Conservation (phyloP, 2,888 invertebrate genomes). For the Lochmaea capreae region DNA sequence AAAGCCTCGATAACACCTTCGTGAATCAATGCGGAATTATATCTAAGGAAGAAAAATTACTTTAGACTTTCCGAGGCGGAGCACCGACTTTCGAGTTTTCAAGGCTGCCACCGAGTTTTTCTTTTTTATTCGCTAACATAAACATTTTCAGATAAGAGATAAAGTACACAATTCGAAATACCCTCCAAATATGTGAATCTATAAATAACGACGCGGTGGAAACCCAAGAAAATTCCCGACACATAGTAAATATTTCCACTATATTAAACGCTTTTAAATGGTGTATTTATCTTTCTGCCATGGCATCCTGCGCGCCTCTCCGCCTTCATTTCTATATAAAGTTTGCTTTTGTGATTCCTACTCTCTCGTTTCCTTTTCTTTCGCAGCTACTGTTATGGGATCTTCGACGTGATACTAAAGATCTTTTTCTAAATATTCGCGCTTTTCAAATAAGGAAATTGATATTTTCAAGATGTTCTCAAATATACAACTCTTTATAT, state of each 20-base stretch:
- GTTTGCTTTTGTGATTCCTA: conserved; percentile 62
- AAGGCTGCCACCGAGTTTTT: conserved; percentile 8
- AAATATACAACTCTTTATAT: not conserved
- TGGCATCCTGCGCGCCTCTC: conserved; percentile 53
- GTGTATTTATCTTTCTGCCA: conserved; percentile 60
- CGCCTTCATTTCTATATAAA: conserved; percentile 58
- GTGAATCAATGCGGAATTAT: conserved; percentile 10
- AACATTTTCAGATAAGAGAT: conserved; percentile 30
- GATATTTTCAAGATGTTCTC: not conserved
- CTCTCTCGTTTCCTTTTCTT: conserved; percentile 39
- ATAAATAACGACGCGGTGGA: conserved; percentile 48
- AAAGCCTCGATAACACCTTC: conserved; percentile 4
- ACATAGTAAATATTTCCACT: conserved; percentile 50
- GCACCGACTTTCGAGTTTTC: conserved; percentile 17
- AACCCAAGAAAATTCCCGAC: conserved; percentile 50
- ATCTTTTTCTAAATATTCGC: conserved; percentile 12
- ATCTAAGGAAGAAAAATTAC: conserved; percentile 20
- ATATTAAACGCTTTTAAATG: conserved; percentile 58
- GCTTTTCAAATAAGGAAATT: not conserved
- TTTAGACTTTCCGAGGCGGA: conserved; percentile 11
- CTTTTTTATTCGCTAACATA: conserved; percentile 25
- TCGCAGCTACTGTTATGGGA: conserved; percentile 1
- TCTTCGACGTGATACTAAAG: conserved; percentile 6
- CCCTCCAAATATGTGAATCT: conserved; percentile 48
- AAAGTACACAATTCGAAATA: conserved; percentile 33